Evolutionary conservation across 2,888 invertebrate genomes (phyloP).

Genomic region (Noctua janthina): DNA sequence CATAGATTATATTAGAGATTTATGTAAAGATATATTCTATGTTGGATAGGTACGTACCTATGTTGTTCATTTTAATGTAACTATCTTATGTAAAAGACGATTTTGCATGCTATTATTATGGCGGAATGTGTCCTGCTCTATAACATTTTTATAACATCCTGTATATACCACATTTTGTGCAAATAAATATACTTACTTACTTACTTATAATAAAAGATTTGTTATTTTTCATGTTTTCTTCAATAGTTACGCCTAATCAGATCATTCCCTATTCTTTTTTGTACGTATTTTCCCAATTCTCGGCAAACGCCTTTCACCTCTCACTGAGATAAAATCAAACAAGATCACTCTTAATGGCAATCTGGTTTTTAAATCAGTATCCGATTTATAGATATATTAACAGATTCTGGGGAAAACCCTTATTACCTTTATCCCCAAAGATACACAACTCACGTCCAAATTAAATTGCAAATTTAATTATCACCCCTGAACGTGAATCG

Average conservation of each 20-base stretch:
- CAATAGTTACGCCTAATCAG: background rate
- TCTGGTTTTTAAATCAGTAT: background rate
- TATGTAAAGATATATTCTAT: too few species aligned
- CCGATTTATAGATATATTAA: background rate
- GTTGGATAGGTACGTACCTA: too few species aligned
- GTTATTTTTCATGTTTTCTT: background rate
- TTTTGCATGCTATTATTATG: too few species aligned
- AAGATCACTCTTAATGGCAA: background rate
- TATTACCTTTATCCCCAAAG: constrained; percentile 21
- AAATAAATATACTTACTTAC: too few species aligned
- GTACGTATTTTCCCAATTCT: background rate
- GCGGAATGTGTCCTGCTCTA: too few species aligned
- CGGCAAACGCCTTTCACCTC: background rate
- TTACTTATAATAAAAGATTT: too few species aligned
- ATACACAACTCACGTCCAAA: constrained; percentile 38
- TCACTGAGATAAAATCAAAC: background rate
- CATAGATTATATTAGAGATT: too few species aligned
- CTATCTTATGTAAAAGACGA: too few species aligned
- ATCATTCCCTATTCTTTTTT: background rate
- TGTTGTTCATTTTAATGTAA: too few species aligned
- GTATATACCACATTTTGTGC: too few species aligned
- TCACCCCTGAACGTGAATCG: constrained; percentile 26
- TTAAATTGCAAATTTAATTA: constrained; percentile 52
- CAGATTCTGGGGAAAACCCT: constrained; percentile 3
- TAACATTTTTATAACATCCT: too few species aligned